Base-by-base conservation (phyloP, 1,140 invertebrate species). In the Zaprionus nigranus region DNA sequence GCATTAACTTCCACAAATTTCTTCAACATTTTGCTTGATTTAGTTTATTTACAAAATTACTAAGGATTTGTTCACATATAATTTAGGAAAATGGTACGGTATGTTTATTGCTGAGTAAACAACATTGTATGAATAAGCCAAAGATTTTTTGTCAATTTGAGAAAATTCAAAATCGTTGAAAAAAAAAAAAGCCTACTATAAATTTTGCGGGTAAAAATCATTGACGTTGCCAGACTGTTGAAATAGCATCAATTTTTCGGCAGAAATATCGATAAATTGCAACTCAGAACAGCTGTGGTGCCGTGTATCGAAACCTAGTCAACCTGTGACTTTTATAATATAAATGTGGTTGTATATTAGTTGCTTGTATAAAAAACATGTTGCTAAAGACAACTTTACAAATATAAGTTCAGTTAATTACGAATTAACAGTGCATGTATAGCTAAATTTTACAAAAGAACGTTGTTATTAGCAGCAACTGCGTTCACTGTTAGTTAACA, bases 1-100 rank as follows among this genome's bases (percentile, higher is more conserved):
- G 87, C 82, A 58, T 86, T 90, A 3, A 92, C 75, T 40, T 85
- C 82, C 12, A 92, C 91, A 68, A 92, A 92, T 71, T 92, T 92
- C 68, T 92, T 92, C 7, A 92, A 64, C 91, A 92, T 92, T 75
- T 53, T 79, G 51, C 26, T 77, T 80, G 30, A 11, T 34, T 34
- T 34, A 34, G 9, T 61, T 15, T 20, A 87, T 87, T 84, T 84
- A 51, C 51, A 61, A 78, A 40, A 34, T 40, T 56, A 56, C 20
- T 12, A 2, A 43, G 26, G 5, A 64, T 51, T 24, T 63, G 20
- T 53, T 34, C 38, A 81, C 77, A 61, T 54, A 54, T 57, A 87
- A 88, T 88, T 86, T 88, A 40, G 69, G 60, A 46, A 53, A 34
- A 46, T 40, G 38, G 65, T 53, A 51, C 17, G 57, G 43, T 59